A percentile compares a stretch with the other conserved stretches of the same genome.
These are phyloP conservation scores for Allophyes oxyacanthae DNA, from an alignment of 2,888 invertebrate genomes.

Conservation along the genomic window DNA sequence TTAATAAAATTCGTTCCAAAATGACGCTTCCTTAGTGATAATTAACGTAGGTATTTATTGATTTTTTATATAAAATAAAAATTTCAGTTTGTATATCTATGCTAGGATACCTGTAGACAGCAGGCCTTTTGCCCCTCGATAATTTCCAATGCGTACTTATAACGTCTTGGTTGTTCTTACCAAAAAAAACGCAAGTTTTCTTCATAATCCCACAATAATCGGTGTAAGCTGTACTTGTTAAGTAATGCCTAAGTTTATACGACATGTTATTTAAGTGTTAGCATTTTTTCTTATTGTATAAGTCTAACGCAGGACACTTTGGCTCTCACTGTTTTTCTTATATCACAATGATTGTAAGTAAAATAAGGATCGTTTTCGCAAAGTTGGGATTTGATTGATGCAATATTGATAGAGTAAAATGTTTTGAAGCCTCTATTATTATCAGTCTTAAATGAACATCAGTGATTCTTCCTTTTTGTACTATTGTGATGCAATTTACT, in stretches of 20 bases:
- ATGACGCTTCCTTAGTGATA: conserved; percentile 78
- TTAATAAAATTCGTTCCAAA: conserved; percentile 65
- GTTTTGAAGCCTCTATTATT: not conserved
- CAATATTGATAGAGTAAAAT: not conserved
- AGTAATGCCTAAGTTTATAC: conserved; percentile 87
- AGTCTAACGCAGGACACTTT: conserved; percentile 80
- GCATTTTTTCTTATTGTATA: conserved; percentile 83
- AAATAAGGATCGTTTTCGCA: conserved; percentile 45
- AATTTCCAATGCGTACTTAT: conserved; percentile 54
- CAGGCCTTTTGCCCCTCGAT: conserved; percentile 47
- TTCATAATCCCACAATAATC: conserved; percentile 64
- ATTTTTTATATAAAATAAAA: conserved; percentile 59
- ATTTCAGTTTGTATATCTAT: conserved; percentile 61
- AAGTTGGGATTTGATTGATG: conserved; percentile 53
- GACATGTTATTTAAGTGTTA: conserved; percentile 84
- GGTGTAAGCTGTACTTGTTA: conserved; percentile 83
- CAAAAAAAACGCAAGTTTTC: conserved; percentile 50
- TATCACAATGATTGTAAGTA: conserved; percentile 53
- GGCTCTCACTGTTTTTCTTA: conserved; percentile 63
- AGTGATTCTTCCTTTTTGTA: not conserved
- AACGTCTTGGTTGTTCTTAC: conserved; percentile 41
- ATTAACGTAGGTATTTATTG: conserved; percentile 72
- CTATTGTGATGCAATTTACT: not conserved
- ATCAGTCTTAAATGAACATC: not conserved
- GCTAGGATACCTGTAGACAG: conserved; percentile 51